Conservation (phyloP, 2,113 vertebrate species). For the Zapornia atra region DNA sequence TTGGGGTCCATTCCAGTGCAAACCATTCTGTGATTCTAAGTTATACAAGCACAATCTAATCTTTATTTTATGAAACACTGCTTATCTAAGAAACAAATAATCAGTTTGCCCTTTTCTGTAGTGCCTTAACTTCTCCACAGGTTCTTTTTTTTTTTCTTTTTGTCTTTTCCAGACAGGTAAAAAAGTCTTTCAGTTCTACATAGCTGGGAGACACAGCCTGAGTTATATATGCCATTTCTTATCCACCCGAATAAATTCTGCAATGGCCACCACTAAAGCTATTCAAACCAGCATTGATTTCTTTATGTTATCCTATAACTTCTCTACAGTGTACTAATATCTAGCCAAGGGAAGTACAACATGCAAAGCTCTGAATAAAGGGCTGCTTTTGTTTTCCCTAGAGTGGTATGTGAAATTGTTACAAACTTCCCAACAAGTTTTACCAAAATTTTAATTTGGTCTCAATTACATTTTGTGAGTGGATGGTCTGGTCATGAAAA, state of each 20-base stretch:
- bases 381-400: neutral
- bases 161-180: neutral
- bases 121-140: neutral
- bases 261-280: neutral
- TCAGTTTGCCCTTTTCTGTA: neutral
- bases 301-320: neutral
- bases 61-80: neutral
- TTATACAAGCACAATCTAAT: neutral
- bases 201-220: neutral
- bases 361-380: neutral
- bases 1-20: too few species aligned
- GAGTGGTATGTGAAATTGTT: neutral
- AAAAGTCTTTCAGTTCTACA: neutral
- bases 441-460: neutral
- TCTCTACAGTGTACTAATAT: neutral
- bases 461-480: neutral
- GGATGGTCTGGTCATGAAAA: neutral
- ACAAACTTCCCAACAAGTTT: neutral
- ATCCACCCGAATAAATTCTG: neutral
- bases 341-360: neutral
- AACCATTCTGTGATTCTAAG: neutral
- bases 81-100: neutral
- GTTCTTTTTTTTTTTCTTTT: neutral
- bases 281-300: neutral
- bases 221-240: neutral